phyloP scores from a whole-genome alignment of 2,797 vertebrate species.

The Acanthurus lineatus region DNA sequence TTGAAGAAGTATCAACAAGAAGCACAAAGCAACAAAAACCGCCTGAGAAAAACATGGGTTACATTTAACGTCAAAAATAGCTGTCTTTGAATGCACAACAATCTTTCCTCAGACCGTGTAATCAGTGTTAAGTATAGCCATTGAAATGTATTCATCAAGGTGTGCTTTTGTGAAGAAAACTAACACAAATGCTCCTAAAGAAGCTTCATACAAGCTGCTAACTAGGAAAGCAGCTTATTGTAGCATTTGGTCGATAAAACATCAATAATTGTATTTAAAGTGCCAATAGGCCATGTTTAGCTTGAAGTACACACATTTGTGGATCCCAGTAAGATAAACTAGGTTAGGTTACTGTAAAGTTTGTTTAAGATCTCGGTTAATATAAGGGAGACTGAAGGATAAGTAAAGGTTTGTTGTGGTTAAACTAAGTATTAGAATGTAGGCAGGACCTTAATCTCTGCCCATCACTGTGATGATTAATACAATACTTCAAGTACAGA shows the following conservation, averaged over 20 bases:
- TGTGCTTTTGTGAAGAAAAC: neutral
- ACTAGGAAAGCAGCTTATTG: neutral
- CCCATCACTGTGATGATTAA: neutral
- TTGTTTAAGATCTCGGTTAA: neutral
- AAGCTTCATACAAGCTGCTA: neutral
- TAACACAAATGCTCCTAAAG: neutral
- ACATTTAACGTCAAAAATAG: constrained; percentile 15
- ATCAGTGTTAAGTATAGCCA: constrained; percentile 15
- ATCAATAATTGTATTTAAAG: neutral
- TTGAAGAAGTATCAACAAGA: constrained; percentile 2
- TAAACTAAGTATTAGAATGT: neutral
- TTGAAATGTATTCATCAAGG: neutral
- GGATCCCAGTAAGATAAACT: neutral
- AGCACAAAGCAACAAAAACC: constrained; percentile 5
- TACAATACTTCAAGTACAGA: constrained; percentile 7
- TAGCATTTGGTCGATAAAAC: neutral
- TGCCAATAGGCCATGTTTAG: neutral
- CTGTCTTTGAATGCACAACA: constrained; percentile 18
- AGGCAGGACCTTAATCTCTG: neutral
- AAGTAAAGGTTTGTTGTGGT: neutral
- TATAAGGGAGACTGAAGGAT: too few species aligned
- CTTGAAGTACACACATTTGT: neutral
- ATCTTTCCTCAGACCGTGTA: neutral
- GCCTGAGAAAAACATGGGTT: neutral
- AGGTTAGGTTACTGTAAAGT: neutral